These are phyloP conservation scores for Pseudolycoriella hygida DNA, from an alignment of 2,888 invertebrate genomes.

Conservation along the genomic window DNA sequence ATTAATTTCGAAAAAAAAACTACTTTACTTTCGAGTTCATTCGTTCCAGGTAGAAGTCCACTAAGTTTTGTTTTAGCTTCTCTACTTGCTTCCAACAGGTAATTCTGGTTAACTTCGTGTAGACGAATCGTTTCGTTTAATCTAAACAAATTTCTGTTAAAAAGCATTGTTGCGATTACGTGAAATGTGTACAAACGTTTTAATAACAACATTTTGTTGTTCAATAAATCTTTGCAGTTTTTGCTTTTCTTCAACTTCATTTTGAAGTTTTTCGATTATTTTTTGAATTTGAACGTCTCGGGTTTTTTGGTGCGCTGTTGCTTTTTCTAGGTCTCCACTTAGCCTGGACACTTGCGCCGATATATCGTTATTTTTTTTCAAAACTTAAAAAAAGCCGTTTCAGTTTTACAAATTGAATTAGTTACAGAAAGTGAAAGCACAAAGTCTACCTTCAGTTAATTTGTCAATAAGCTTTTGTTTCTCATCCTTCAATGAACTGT, in stretches of 20 bases:
- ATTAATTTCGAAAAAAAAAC: neutral
- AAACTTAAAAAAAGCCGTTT: too few relatives aligned
- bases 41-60: conserved; percentile 22
- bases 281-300: conserved; percentile 6
- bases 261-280: conserved; percentile 6
- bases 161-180: too few relatives aligned
- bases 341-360: conserved; percentile 3
- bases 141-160: neutral
- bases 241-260: conserved; percentile 5
- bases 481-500: conserved; percentile 26
- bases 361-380: too few relatives aligned
- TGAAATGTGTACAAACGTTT: conserved; percentile 2
- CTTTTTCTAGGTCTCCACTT: conserved; percentile 1
- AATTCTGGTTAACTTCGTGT: conserved; percentile 15
- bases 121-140: conserved; percentile 7
- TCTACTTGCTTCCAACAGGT: conserved; percentile 16
- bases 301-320: conserved; percentile 1
- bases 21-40: conserved; percentile 19
- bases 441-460: conserved; percentile 1
- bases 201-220: conserved; percentile 6
- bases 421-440: too few relatives aligned
- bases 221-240: conserved; percentile 4
- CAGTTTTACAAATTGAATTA: too few relatives aligned
- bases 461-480: conserved; percentile 24
- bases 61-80: conserved; percentile 22